Base-by-base conservation (phyloP, 2,797 vertebrate genomes). In the Lateolabrax maculatus region DNA sequence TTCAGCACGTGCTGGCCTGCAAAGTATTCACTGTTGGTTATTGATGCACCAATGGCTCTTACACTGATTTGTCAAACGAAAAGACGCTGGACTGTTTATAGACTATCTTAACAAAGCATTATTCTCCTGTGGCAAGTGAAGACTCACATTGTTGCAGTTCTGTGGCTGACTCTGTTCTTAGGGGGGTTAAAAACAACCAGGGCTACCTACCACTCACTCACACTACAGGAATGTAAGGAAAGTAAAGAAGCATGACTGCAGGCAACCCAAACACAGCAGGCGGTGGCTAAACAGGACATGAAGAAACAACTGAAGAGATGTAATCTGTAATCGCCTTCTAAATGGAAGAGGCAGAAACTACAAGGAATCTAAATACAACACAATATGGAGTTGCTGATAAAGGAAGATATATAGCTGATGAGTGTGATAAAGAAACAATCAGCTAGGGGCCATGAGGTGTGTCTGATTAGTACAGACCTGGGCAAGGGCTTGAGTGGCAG, bases 191-290 rank as follows among this genome's bases (percentile, higher is more conserved):
- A 43, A 19, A 69, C 36, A 63, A 36, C 31, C 58, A 53, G 48
- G 48, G 63, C 13, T 73, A 84, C 51, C 79, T 25, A 52, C 57
- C 49, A 55, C 44, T 71, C 56, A 21, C 15, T 79, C 67, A 51
- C 43, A 74, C 31, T 64, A 43, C 63, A 69, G 41, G 65, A 76
- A 81, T 57, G 57, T 66, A 31, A 77, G 37, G 56, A 55, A 79
- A 41, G 69, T 65, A 51, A 81, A 67, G 58, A 71, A 6, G 49
- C 73, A 71, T 53, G 39, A 66, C 78, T 78, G 49, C 79, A 52
- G 58, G 61, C 53, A 76, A 84, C 51, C 71, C 65, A 87, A 88
- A 80, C 72, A 84, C 62, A 87, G 64, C 72, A 80, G 70, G 46
- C 53, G 6, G 66, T 12, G 29, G 58, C 78, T 79, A 73, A 87